These are phyloP conservation scores for Oligia fasciuncula DNA, from an alignment of 2,888 invertebrate genomes.

Conservation along the genomic window DNA sequence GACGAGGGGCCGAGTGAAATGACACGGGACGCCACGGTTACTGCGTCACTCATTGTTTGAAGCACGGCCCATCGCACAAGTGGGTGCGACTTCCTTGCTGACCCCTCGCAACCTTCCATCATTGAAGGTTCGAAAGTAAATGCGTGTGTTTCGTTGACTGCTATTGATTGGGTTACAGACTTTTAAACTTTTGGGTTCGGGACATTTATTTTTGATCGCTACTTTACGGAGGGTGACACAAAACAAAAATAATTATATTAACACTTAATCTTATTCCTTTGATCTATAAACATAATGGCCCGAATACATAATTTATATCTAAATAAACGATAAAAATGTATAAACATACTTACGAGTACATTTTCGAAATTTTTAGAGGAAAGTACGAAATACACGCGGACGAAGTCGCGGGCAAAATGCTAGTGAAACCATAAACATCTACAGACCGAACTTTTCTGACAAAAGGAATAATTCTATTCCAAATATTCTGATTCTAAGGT, in stretches of 20 bases:
- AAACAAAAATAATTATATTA: neutral
- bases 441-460: neutral
- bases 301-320: no score
- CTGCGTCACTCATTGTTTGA: constrained; percentile 74
- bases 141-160: neutral
- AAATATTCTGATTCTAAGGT: neutral
- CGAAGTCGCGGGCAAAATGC: no score
- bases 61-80: constrained; percentile 71
- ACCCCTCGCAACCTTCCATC: constrained; percentile 59
- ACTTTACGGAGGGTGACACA: neutral
- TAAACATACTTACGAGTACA: no score
- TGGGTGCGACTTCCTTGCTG: constrained; percentile 77
- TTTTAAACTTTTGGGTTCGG: neutral
- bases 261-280: no score
- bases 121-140: constrained; percentile 23
- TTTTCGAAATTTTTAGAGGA: no score
- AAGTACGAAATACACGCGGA: no score
- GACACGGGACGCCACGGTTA: constrained; percentile 58
- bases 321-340: no score
- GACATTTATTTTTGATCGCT: neutral
- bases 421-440: neutral
- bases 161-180: neutral
- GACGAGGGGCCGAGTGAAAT: constrained; percentile 47
- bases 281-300: no score
- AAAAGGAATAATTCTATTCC: neutral